Evolutionary conservation across 2,888 invertebrate genomes (phyloP).

Genomic region (Heliconius erato): DNA sequence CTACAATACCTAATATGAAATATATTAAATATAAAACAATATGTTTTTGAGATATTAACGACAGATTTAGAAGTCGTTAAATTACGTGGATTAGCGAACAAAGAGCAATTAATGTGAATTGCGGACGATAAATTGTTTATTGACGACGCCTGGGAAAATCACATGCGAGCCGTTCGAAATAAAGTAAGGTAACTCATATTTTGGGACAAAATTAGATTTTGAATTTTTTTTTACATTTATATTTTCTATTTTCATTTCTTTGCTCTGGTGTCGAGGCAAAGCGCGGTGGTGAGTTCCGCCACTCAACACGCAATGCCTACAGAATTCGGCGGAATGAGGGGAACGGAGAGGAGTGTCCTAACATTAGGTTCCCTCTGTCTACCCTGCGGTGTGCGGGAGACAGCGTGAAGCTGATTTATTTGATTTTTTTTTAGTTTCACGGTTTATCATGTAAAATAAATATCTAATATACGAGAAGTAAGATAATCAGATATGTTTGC

Average conservation of each 20-base stretch:
- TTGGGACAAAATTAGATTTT: not conserved
- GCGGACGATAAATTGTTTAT: constrained; percentile 53
- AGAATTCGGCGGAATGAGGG: no score
- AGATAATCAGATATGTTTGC: not conserved
- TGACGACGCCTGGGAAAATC: constrained; percentile 35
- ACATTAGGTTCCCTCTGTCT: no score
- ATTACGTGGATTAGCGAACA: constrained; percentile 57
- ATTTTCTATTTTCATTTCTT: no score
- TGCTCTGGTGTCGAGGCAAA: no score
- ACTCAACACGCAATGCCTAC: no score
- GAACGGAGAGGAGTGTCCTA: no score
- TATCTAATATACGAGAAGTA: no score
- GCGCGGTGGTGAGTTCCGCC: no score
- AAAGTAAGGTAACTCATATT: constrained; percentile 3
- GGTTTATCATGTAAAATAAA: not conserved
- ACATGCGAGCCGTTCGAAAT: not conserved
- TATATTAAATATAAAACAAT: not conserved
- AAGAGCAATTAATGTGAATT: constrained; percentile 55
- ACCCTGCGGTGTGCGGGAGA: no score
- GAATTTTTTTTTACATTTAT: no score
- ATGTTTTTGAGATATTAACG: constrained; percentile 25
- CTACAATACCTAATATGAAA: not conserved
- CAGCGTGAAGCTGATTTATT: no score
- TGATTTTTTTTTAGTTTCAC: not conserved
- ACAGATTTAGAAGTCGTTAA: constrained; percentile 51